Evolutionary conservation across 1,140 invertebrate species (phyloP).

Genomic region (Drosophila kurseongensis): DNA sequence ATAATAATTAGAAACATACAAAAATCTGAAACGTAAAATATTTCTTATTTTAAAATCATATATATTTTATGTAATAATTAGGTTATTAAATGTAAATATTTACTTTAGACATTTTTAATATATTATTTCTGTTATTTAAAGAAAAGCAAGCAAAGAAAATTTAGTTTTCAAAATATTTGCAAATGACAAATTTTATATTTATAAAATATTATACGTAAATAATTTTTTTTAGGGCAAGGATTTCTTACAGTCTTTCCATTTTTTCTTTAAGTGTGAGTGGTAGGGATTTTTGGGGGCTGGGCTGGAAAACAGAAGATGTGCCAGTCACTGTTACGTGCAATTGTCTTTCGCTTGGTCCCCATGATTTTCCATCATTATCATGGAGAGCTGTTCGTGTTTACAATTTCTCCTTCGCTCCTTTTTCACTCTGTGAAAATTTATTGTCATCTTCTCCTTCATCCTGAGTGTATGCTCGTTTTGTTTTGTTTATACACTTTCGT

Average conservation of each 20-base stretch:
- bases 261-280: slow-evolving; percentile 1
- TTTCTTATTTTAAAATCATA: too few relatives aligned
- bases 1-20: too few relatives aligned
- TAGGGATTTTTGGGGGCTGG: slow-evolving; percentile 18
- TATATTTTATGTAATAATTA: too few relatives aligned
- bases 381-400: slow-evolving; percentile 71
- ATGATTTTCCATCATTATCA: slow-evolving; percentile 83
- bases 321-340: slow-evolving; percentile 73
- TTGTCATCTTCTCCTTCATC: slow-evolving; percentile 69
- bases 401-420: slow-evolving; percentile 50
- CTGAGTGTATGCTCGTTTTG: slow-evolving; percentile 63
- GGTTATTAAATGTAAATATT: too few relatives aligned
- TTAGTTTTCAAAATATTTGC: too few relatives aligned
- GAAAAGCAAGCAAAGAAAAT: too few relatives aligned
- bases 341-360: slow-evolving; percentile 64
- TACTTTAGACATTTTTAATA: too few relatives aligned
- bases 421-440: slow-evolving; percentile 66
- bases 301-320: neutral
- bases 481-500: slow-evolving; percentile 63
- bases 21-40: too few relatives aligned
- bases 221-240: too few relatives aligned
- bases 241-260: neutral
- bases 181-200: too few relatives aligned
- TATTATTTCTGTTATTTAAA: too few relatives aligned
- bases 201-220: too few relatives aligned